Conservation (phyloP, 2,888 invertebrate genomes). For the Hydriomena furcata region DNA sequence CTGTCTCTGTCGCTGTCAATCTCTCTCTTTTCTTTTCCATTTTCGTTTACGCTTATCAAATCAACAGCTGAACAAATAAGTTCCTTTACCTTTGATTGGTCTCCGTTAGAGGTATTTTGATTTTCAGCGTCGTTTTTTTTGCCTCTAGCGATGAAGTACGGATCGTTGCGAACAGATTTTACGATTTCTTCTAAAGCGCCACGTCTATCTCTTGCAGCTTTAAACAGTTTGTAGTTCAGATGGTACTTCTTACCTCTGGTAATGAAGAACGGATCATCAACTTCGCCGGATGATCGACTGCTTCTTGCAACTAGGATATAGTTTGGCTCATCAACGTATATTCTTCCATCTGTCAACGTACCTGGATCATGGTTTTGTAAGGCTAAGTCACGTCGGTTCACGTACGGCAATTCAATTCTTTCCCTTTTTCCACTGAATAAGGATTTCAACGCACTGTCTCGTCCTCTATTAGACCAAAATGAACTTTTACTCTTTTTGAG, state of each 20-base stretch:
- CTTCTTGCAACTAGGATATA: slow-evolving; percentile 78
- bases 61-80: slow-evolving; percentile 67
- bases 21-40: slow-evolving; percentile 59
- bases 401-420: slow-evolving; percentile 27
- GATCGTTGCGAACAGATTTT: slow-evolving; percentile 75
- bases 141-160: slow-evolving; percentile 81
- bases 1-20: slow-evolving; percentile 66
- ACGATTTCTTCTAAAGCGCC: slow-evolving; percentile 73
- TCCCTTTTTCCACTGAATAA: slow-evolving; percentile 47
- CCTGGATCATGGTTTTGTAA: slow-evolving; percentile 48
- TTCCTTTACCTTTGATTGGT: slow-evolving; percentile 59
- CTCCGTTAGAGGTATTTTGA: slow-evolving; percentile 38
- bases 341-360: slow-evolving; percentile 62
- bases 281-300: slow-evolving; percentile 66
- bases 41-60: slow-evolving; percentile 44
- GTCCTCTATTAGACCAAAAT: slow-evolving; percentile 57
- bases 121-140: slow-evolving; percentile 62
- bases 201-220: slow-evolving; percentile 62
- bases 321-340: slow-evolving; percentile 81
- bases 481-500: slow-evolving; percentile 47
- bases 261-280: slow-evolving; percentile 68
- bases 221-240: slow-evolving; percentile 44
- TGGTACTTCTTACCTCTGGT: slow-evolving; percentile 68
- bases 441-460: slow-evolving; percentile 54
- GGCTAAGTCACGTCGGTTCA: slow-evolving; percentile 25